Evolutionary conservation across 2,113 vertebrate species (phyloP), one percentile per base, ranked within the genome.

Genomic region (Tenebrosternarchus preto): DNA sequence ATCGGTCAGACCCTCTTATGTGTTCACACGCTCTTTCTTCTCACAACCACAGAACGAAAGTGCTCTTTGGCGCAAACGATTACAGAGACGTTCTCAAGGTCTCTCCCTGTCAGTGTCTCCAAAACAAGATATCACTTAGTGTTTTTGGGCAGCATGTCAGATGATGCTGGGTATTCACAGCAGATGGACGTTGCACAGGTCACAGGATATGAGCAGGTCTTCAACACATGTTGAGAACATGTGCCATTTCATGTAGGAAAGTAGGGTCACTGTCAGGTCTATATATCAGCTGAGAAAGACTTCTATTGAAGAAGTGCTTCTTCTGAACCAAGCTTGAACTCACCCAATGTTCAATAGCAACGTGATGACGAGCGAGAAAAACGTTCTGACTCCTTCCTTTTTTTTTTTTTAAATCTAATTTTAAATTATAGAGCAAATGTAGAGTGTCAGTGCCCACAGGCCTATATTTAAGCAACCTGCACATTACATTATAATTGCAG

Each of bases 401-500:
- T 84, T 84, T 68, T 46, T 46, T 50, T 50, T 50, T 50, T 15
- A 9, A 15, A 79, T 69, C 67, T 87, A 74, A 87, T 87, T 86
- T 84, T n/a, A 85, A 89, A 87, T 86, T 87, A 89, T 73, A 87
- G 88, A 86, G 84, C 46, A 50, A 66, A 67, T 20, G 8, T 20
- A 3, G 69, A 80, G 73, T 76, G 75, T 33, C 66, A 82, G 76
- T 73, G 75, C 74, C 71, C 56, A 56, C 31, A 77, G 82, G 68
- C 75, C 80, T 81, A 77, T 85, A 80, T 78, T 85, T 85, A 82
- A 76, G 72, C 76, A 64, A 83, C 85, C 86, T 83, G 76, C 78
- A 78, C 78, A 86, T 86, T 87, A 81, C 31, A 39, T 82, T 85
- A 82, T 85, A 85, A 86, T 84, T 86, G 85, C 82, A 86, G 80